Conservation (phyloP, 2,797 vertebrate species). For the Chelidonichthys spinosus region DNA sequence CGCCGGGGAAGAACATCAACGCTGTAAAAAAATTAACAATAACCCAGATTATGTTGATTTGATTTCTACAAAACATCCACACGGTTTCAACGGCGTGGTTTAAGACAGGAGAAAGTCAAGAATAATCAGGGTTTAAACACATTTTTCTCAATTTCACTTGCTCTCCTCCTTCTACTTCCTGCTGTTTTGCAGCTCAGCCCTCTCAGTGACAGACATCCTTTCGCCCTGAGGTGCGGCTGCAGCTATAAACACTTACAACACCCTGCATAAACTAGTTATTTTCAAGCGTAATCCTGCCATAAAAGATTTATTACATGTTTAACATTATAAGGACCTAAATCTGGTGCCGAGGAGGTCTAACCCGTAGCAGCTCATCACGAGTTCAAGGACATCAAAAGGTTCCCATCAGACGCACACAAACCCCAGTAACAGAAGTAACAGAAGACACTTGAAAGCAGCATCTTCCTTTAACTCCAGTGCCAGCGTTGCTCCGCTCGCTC, state of each 20-base stretch:
- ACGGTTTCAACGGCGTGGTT: too few relatives aligned
- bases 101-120: neutral
- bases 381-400: conserved; percentile 18
- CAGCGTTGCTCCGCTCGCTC: neutral
- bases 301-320: too few relatives aligned
- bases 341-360: neutral
- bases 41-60: neutral
- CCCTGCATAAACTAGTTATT: neutral
- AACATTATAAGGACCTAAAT: neutral
- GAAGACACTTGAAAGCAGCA: conserved; percentile 18
- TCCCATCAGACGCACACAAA: conserved; percentile 17
- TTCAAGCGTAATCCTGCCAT: neutral
- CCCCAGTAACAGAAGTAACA: conserved; percentile 16
- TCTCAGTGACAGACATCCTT: neutral
- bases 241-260: neutral
- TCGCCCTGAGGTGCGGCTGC: neutral
- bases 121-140: neutral
- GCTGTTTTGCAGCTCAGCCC: neutral
- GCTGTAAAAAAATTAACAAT: neutral
- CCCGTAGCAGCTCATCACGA: neutral
- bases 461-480: conserved; percentile 18
- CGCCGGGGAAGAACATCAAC: neutral
- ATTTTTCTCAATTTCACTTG: neutral
- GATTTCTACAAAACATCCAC: too few relatives aligned
- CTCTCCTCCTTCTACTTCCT: too few relatives aligned